Conservation (phyloP, 2,888 invertebrate species). For the Acleris emargana region DNA sequence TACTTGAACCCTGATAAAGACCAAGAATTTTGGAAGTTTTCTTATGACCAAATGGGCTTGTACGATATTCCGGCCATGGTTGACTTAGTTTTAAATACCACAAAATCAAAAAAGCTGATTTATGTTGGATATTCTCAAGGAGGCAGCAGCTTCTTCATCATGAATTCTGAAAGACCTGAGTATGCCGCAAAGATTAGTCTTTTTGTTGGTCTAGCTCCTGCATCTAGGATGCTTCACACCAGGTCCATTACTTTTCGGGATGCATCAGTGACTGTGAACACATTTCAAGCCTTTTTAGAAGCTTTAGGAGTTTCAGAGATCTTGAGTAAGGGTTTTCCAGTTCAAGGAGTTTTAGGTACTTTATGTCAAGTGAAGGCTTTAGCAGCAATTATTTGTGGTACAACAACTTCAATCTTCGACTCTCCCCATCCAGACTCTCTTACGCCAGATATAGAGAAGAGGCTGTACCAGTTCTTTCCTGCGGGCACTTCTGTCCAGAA, state of each 20-base stretch:
- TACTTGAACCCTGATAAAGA: conserved; percentile 60
- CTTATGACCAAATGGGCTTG: conserved; percentile 89
- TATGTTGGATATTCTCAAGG: conserved; percentile 91
- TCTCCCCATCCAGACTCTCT: conserved; percentile 59
- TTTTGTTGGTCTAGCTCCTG: conserved; percentile 86
- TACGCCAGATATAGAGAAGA: conserved; percentile 51
- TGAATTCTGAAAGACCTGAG: conserved; percentile 85
- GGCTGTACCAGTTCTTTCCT: conserved; percentile 61
- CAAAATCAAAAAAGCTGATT: conserved; percentile 54
- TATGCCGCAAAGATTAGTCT: conserved; percentile 86
- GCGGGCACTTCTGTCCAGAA: conserved; percentile 61
- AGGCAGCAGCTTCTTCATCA: conserved; percentile 85
- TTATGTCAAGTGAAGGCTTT: conserved; percentile 4
- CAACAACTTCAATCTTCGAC: conserved; percentile 47
- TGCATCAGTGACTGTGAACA: conserved; percentile 40
- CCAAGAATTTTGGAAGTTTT: conserved; percentile 84
- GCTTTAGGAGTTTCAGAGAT: conserved; percentile 22
- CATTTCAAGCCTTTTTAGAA: background rate
- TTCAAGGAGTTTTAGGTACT: conserved; percentile 6
- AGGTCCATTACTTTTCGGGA: conserved; percentile 51
- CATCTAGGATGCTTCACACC: conserved; percentile 75
- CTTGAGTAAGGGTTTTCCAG: conserved; percentile 1
- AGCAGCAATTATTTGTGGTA: conserved; percentile 7
- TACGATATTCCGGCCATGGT: conserved; percentile 88
- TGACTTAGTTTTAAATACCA: conserved; percentile 59